phyloP scores from a whole-genome alignment of 2,113 vertebrate species.

The Tichodroma muraria region DNA sequence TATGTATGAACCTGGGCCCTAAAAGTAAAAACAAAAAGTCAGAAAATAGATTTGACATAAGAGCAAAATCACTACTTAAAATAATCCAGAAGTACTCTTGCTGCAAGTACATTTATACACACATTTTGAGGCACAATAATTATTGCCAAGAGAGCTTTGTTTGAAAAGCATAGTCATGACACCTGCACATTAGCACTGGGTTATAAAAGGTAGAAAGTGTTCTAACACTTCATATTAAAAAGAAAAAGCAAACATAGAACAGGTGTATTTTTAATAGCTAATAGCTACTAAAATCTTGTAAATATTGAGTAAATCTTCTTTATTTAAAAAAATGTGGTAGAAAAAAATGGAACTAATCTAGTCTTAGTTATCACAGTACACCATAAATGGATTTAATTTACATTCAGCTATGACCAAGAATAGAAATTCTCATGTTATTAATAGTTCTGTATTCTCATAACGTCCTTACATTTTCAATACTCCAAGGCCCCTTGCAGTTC shows the following conservation, averaged over 20 bases:
- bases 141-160: not conserved
- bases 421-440: accelerated
- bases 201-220: not conserved
- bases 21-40: not conserved
- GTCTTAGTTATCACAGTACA: not conserved
- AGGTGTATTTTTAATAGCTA: not conserved
- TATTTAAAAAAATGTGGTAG: not conserved
- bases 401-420: not conserved
- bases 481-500: not conserved
- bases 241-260: not conserved
- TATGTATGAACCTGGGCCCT: conserved; percentile 98
- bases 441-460: not conserved
- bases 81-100: not conserved
- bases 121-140: not conserved
- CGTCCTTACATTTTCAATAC: not conserved
- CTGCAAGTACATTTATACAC: not conserved
- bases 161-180: not conserved
- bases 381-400: not conserved
- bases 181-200: not conserved
- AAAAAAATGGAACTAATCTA: not conserved
- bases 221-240: not conserved
- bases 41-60: not conserved
- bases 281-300: not conserved
- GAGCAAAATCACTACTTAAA: not conserved
- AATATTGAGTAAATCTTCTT: not conserved